A percentile compares a stretch with the other conserved stretches of the same genome.
These are phyloP conservation scores for Brachionus manjavacas DNA, from an alignment of 1,140 invertebrate species.

Conservation along the genomic window DNA sequence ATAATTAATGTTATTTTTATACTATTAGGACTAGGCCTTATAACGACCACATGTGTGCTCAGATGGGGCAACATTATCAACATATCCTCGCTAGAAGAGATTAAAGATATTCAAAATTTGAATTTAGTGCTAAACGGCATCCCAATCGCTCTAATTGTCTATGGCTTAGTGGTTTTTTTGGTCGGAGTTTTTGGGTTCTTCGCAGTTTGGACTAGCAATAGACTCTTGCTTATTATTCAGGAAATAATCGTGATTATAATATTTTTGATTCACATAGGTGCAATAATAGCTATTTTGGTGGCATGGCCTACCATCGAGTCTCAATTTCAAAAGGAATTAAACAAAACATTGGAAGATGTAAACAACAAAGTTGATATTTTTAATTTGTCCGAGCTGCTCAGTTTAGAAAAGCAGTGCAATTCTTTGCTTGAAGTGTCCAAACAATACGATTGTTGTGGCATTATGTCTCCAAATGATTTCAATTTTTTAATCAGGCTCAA, in stretches of 20 bases:
- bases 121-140: slow-evolving; percentile 1
- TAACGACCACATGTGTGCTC: background rate
- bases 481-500: background rate
- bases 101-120: background rate
- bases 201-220: background rate
- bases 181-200: background rate
- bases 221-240: background rate
- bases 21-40: background rate
- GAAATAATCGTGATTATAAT: background rate
- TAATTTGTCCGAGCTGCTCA: slow-evolving; percentile 8
- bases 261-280: slow-evolving; percentile 7
- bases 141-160: background rate
- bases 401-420: background rate
- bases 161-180: background rate
- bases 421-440: slow-evolving; percentile 1
- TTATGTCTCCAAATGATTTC: slow-evolving; percentile 5
- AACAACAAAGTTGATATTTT: background rate
- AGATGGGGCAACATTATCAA: slow-evolving; percentile 22
- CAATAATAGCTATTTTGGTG: background rate
- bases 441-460: slow-evolving; percentile 1
- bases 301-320: background rate
- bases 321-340: background rate
- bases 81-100: background rate
- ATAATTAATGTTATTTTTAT: background rate
- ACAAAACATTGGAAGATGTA: background rate